phyloP scores from a whole-genome alignment of 2,888 invertebrate species.

The Tanytarsus gracilentus region DNA sequence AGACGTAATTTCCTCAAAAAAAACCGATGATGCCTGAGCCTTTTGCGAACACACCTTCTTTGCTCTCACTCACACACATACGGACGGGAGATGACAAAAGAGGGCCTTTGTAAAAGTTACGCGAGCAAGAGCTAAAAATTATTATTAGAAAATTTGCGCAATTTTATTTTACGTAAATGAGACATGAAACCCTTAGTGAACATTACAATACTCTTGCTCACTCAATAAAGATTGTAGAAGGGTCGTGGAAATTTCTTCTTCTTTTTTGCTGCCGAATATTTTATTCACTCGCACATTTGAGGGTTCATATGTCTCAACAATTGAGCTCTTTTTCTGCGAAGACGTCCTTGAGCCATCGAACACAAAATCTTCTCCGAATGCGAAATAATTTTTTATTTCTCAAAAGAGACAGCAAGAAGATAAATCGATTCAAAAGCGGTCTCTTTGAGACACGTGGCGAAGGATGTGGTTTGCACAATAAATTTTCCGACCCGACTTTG shows the following conservation, averaged over 20 bases:
- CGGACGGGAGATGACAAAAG: not conserved
- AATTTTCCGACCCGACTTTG: no score
- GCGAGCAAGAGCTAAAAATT: not conserved
- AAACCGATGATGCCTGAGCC: not conserved
- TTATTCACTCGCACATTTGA: not conserved
- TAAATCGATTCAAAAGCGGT: no score
- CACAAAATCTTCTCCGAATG: no score
- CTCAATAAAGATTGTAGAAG: not conserved
- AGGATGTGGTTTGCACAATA: no score
- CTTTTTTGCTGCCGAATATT: not conserved
- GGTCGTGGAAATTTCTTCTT: constrained; percentile 17
- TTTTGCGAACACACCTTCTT: constrained; percentile 11
- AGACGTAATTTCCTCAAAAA: constrained; percentile 16
- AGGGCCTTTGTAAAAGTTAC: not conserved
- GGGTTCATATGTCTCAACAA: not conserved
- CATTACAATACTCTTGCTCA: constrained; percentile 7
- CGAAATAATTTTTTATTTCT: no score
- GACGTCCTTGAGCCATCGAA: no score
- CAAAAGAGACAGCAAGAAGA: no score
- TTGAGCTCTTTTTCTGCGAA: not conserved
- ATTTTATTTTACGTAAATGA: not conserved
- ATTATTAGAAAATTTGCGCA: not conserved
- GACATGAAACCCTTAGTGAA: not conserved
- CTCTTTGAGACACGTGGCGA: no score
- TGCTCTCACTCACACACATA: not conserved